Evolutionary conservation across 2,797 vertebrate genomes (phyloP).

Genomic region (Menidia menidia): DNA sequence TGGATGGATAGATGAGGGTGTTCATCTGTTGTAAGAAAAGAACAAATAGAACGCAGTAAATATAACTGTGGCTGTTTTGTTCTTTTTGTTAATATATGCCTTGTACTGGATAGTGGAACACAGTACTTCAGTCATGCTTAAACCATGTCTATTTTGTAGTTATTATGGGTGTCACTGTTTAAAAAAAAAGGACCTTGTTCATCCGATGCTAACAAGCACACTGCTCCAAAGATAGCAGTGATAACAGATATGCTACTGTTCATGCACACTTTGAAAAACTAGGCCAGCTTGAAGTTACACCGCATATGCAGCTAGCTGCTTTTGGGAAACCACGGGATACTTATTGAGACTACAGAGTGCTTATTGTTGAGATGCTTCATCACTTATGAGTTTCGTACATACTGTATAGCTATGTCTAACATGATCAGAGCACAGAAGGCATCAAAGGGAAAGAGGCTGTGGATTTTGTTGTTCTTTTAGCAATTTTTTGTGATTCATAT

Average conservation of each 20-base stretch:
- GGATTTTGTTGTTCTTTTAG: neutral
- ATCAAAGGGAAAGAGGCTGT: neutral
- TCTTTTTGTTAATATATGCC: neutral
- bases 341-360: neutral
- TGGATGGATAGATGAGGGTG: too few relatives aligned
- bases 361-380: neutral
- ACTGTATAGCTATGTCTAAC: neutral
- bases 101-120: neutral
- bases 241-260: neutral
- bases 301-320: neutral
- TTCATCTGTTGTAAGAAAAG: too few relatives aligned
- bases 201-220: neutral
- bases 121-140: neutral
- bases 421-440: neutral
- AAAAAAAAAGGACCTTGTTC: neutral
- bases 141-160: neutral
- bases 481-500: neutral
- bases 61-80: neutral
- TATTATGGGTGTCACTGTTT: neutral
- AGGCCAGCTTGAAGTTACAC: slow-evolving; percentile 1
- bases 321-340: neutral
- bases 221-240: neutral
- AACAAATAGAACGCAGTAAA: too few relatives aligned
- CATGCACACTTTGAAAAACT: neutral
- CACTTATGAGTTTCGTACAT: neutral